Base-by-base conservation (phyloP, 2,797 vertebrate genomes). In the Crenuchus spilurus region DNA sequence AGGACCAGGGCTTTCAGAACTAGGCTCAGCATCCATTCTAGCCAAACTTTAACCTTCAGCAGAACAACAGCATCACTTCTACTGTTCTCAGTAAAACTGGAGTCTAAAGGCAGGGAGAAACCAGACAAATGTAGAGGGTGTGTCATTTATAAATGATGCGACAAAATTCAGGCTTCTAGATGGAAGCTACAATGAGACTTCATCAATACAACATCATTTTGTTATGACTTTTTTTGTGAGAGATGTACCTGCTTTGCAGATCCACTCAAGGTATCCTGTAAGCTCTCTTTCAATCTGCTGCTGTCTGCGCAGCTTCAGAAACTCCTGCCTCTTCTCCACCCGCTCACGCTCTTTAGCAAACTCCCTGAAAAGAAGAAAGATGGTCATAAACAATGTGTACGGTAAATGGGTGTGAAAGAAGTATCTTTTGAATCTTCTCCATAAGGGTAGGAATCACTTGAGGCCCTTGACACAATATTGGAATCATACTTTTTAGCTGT, bases 191-290 rank as follows among this genome's bases (percentile, higher is more conserved):
- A n/a, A n/a, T n/a, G n/a, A n/a, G n/a, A n/a, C n/a, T n/a, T n/a
- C n/a, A n/a, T n/a, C n/a, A n/a, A n/a, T n/a, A n/a, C n/a, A n/a
- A n/a, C n/a, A n/a, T n/a, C n/a, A n/a, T n/a, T n/a, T n/a, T n/a
- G n/a, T n/a, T n/a, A n/a, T n/a, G n/a, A n/a, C n/a, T 13, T 4
- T 49, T n/a, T 49, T 2, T 49, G 46, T 49, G 6, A 13, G 30
- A 65, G 57, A 69, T 86, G 76, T 61, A 93, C 92, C 92, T 80
- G 97, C 97, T 93, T 97, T 99, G 84, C 96, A 98, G 87, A 99
- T 99, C 97, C 96, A 98, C 83, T 97, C 96, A 84, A 98, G 90
- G 88, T 99, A 99, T 0, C 97, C 97, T 0, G 96, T 98, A n/a
- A 99, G 91, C 71, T 99, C 97, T 51, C 95, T 88, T 69, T 99